Conservation (phyloP, 2,113 vertebrate genomes). For the Pristiophorus japonicus region DNA sequence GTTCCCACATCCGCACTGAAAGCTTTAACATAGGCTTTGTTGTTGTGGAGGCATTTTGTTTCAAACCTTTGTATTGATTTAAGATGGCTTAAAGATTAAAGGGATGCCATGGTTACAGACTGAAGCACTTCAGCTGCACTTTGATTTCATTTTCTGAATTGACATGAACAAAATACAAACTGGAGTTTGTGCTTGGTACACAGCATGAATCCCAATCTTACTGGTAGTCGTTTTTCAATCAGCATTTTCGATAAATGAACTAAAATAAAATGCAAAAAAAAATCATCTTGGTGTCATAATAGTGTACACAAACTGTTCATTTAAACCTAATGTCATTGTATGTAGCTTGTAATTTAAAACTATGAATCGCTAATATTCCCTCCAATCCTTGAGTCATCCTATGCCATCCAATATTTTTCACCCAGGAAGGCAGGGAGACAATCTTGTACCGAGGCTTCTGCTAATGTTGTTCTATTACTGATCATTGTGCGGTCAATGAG, state of each 20-base stretch:
- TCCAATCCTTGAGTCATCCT: neutral
- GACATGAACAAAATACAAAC: neutral
- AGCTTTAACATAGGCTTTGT: neutral
- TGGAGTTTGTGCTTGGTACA: neutral
- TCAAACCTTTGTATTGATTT: slow-evolving; percentile 9
- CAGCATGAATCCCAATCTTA: neutral
- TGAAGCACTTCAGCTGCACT: slow-evolving; percentile 8
- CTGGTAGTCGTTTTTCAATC: neutral
- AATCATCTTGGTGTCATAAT: neutral
- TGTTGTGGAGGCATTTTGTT: neutral
- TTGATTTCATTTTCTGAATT: neutral
- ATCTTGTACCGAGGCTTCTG: too few species aligned
- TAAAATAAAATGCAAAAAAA: neutral
- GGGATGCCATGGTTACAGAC: neutral
- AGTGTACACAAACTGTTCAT: neutral
- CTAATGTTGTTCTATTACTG: too few species aligned
- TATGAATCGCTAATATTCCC: neutral
- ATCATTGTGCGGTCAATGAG: too few species aligned
- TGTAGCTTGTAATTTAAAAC: neutral
- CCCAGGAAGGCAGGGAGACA: neutral
- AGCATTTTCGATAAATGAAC: neutral
- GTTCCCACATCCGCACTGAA: neutral
- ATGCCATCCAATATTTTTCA: neutral
- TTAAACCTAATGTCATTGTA: neutral
- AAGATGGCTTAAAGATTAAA: neutral